phyloP scores from a whole-genome alignment of 2,113 vertebrate species.

The Eulacestoma nigropectus region DNA sequence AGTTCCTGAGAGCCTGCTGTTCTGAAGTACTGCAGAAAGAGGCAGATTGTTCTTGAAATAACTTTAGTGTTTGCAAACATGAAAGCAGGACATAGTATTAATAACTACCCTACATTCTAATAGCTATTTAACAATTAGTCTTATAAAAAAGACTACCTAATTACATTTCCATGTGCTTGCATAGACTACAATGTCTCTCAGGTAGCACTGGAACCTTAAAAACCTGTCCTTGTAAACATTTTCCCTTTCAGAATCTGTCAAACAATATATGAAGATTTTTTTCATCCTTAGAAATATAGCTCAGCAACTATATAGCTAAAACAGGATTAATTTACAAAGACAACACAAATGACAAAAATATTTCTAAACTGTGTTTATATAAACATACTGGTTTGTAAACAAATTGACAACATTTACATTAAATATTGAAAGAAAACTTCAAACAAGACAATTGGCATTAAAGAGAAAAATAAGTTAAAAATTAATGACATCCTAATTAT shows the following conservation, averaged over 20 bases:
- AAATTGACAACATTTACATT: background rate
- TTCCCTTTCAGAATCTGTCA: background rate
- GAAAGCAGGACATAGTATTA: background rate
- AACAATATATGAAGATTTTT: background rate
- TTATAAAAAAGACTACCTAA: background rate
- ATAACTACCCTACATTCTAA: background rate
- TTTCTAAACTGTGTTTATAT: conserved; percentile 34
- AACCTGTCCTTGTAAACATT: background rate
- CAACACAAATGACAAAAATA: background rate
- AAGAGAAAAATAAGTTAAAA: conserved; percentile 15
- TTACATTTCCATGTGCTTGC: background rate
- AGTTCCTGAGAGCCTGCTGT: background rate
- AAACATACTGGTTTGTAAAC: conserved; percentile 31
- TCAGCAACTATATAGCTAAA: background rate
- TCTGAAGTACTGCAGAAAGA: background rate
- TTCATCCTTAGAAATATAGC: background rate
- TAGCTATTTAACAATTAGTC: background rate
- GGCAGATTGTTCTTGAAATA: background rate
- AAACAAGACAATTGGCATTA: background rate
- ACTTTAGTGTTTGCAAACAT: background rate
- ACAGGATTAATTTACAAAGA: background rate
- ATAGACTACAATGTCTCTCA: background rate
- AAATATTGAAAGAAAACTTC: background rate
- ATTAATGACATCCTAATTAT: background rate
- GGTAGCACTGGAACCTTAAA: background rate